phyloP scores from a whole-genome alignment of 2,888 invertebrate genomes.

The Abscondita cerata region DNA sequence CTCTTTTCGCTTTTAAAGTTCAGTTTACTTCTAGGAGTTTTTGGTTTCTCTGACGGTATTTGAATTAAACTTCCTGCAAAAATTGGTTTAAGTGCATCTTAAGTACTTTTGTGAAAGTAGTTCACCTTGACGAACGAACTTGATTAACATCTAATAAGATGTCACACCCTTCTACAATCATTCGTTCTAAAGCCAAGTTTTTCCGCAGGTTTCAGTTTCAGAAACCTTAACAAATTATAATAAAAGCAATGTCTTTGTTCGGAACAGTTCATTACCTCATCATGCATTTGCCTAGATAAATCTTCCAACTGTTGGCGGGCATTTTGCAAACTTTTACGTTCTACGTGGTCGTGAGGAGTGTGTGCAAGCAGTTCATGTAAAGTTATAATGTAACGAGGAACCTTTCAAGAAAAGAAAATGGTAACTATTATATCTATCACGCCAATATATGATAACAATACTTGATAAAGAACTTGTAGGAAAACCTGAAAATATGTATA shows the following conservation, averaged over 20 bases:
- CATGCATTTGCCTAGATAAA: conserved; percentile 85
- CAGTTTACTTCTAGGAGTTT: conserved; percentile 65
- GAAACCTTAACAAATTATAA: conserved; percentile 69
- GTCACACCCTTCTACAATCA: conserved; percentile 94
- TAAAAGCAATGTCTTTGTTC: neutral
- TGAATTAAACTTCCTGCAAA: conserved; percentile 76
- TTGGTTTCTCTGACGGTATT: conserved; percentile 68
- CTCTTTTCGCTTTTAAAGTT: conserved; percentile 74
- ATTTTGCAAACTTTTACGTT: conserved; percentile 86
- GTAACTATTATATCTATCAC: too few species aligned
- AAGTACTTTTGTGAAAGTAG: neutral
- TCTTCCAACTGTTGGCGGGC: conserved; percentile 89
- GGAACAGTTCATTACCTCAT: conserved; percentile 67
- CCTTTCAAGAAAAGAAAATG: conserved; percentile 66
- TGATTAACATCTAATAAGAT: conserved; percentile 92
- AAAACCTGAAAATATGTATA: too few species aligned
- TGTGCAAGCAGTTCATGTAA: conserved; percentile 89
- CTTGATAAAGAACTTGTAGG: too few species aligned
- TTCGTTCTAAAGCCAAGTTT: conserved; percentile 89
- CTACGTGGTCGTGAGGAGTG: conserved; percentile 93
- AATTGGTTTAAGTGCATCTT: neutral
- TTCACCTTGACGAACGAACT: conserved; percentile 88
- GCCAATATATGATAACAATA: too few species aligned
- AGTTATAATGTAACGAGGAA: conserved; percentile 91
- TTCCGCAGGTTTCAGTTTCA: conserved; percentile 92